Percentiles rank a stretch among this genome's conserved stretches.
Conservation (phyloP, 2,113 vertebrate genomes). For the Sitta europaea region DNA sequence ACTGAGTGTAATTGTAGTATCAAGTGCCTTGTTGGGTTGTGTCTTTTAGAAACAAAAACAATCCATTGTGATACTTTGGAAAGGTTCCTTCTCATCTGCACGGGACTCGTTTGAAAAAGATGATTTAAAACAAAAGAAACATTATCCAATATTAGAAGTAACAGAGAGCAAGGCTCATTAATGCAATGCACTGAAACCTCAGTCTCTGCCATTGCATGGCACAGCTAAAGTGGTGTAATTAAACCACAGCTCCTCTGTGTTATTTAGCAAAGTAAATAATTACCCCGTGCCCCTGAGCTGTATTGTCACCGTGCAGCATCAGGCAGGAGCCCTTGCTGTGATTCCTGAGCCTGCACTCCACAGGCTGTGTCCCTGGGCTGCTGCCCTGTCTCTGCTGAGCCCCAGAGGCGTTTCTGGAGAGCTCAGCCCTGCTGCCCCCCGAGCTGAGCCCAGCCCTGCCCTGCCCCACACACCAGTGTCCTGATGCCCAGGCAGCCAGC, state of each 20-base stretch:
- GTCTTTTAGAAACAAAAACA: conserved; percentile 20
- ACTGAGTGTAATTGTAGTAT: neutral
- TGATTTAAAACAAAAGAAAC: conserved; percentile 60
- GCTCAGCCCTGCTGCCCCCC: neutral
- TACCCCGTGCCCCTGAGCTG: conserved; percentile 7
- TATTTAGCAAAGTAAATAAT: conserved; percentile 71
- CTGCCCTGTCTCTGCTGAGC: neutral
- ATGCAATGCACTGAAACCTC: neutral
- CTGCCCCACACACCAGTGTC: no score
- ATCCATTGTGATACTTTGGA: neutral
- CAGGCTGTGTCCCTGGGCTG: neutral
- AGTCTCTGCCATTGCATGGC: conserved; percentile 31
- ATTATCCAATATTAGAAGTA: conserved; percentile 6
- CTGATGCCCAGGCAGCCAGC: neutral
- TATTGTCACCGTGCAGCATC: neutral
- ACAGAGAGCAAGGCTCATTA: conserved; percentile 26
- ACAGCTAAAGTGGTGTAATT: conserved; percentile 48
- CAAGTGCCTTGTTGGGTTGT: conserved; percentile 31
- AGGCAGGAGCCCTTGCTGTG: neutral
- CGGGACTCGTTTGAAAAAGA: conserved; percentile 28
- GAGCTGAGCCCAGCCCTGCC: neutral
- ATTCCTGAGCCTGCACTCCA: neutral
- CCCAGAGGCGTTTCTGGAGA: neutral
- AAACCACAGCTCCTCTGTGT: conserved; percentile 41
- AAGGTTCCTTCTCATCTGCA: conserved; percentile 41